These are phyloP conservation scores for Gymnobelideus leadbeateri DNA, from an alignment of 2,113 vertebrate species.

Conservation along the genomic window DNA sequence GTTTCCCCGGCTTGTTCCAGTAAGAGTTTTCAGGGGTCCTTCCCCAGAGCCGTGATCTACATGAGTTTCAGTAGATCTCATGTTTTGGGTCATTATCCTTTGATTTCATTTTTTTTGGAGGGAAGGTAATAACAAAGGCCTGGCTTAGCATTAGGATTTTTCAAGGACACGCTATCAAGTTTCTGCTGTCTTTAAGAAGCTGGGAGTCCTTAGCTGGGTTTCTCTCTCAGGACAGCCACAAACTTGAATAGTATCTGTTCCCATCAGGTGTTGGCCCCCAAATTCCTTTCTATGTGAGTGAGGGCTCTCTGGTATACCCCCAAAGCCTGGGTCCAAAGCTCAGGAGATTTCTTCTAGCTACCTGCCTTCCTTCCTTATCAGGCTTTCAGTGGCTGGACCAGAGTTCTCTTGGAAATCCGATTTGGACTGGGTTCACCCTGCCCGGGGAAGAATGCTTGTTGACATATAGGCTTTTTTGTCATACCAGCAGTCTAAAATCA, in stretches of 20 bases:
- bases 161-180: too few relatives aligned
- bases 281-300: too few relatives aligned
- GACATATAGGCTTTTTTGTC: background rate
- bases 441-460: background rate
- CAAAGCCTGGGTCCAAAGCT: background rate
- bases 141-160: background rate
- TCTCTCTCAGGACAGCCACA: background rate
- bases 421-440: too few relatives aligned
- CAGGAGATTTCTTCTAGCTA: too few relatives aligned
- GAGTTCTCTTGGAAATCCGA: background rate
- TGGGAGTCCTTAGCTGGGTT: background rate
- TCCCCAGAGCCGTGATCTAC: fast-evolving
- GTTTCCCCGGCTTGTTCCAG: background rate
- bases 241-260: too few relatives aligned
- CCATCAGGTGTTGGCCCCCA: too few relatives aligned
- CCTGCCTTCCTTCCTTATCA: background rate
- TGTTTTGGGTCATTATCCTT: background rate
- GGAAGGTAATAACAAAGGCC: background rate
- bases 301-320: background rate
- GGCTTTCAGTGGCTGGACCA: too few relatives aligned
- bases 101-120: background rate
- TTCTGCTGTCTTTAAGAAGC: background rate
- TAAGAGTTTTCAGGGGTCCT: too few relatives aligned
- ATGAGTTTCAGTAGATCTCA: background rate
- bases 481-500: too few relatives aligned